Evolutionary conservation across 2,888 invertebrate species (phyloP).

Genomic region (Polydrusus tereticollis): DNA sequence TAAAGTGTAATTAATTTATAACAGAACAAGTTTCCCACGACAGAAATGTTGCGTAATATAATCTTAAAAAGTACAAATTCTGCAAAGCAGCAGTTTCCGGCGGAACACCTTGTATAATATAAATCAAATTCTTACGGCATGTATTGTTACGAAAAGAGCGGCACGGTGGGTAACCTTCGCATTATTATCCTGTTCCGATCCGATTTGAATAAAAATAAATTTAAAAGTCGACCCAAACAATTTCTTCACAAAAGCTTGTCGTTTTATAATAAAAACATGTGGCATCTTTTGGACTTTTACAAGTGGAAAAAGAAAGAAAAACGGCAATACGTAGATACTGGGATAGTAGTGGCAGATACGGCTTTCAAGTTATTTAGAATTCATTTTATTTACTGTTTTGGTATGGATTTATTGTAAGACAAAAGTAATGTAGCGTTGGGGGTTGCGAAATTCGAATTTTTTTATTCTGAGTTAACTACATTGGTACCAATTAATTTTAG

Average conservation of each 20-base stretch:
- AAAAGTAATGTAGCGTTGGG: neutral
- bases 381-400: neutral
- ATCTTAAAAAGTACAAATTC: neutral
- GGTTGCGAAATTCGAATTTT: neutral
- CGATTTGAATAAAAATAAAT: slow-evolving; percentile 19
- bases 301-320: neutral
- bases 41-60: neutral
- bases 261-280: slow-evolving; percentile 24
- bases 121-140: slow-evolving; percentile 2
- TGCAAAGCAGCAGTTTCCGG: slow-evolving; percentile 6
- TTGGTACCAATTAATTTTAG: no score
- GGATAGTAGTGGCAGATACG: neutral
- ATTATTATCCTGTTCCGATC: slow-evolving; percentile 9
- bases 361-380: neutral
- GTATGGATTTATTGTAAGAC: neutral
- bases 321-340: neutral
- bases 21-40: neutral
- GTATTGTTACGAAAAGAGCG: slow-evolving; percentile 12
- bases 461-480: neutral
- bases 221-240: slow-evolving; percentile 14
- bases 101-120: slow-evolving; percentile 9
- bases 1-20: neutral
- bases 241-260: slow-evolving; percentile 12
- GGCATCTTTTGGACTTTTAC: slow-evolving; percentile 12
- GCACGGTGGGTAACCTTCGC: slow-evolving; percentile 7